A percentile compares a stretch with the other conserved stretches of the same genome.
phyloP scores from a whole-genome alignment of 2,797 vertebrate genomes.

The Syngnathus rostellatus region DNA sequence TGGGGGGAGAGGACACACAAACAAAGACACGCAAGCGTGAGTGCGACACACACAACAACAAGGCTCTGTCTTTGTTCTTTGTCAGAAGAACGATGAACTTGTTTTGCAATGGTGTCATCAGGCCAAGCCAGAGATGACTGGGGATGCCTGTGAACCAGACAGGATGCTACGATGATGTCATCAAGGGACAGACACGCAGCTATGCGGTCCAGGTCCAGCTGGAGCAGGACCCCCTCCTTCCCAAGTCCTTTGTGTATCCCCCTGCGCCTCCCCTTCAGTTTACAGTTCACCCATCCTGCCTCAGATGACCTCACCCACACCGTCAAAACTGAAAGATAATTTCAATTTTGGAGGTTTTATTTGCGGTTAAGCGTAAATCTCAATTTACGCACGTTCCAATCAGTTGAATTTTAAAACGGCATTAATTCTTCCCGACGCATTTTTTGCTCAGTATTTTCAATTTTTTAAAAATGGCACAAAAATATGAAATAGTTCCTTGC shows the following conservation, averaged over 20 bases:
- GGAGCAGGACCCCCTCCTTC: slow-evolving; percentile 42
- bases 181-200: slow-evolving; percentile 27
- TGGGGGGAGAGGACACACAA: slow-evolving; percentile 19
- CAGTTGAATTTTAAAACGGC: no score
- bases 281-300: slow-evolving; percentile 29
- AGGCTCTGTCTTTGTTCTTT: background rate
- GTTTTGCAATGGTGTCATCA: slow-evolving; percentile 20
- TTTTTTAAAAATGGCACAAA: no score
- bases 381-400: no score
- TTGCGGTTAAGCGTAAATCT: no score
- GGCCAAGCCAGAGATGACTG: slow-evolving; percentile 18
- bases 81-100: slow-evolving; percentile 1
- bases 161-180: slow-evolving; percentile 54
- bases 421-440: no score
- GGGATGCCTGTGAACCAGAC: slow-evolving; percentile 38
- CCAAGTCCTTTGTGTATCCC: slow-evolving; percentile 48
- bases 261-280: slow-evolving; percentile 34
- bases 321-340: background rate
- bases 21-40: slow-evolving; percentile 13
- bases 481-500: no score
- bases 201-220: slow-evolving; percentile 39
- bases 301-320: slow-evolving; percentile 17
- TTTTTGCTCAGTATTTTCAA: no score
- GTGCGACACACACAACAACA: background rate
- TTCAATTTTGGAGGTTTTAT: no score